These are phyloP conservation scores for Myrmophylax atrothorax DNA, from an alignment of 2,113 vertebrate species.

Conservation along the genomic window DNA sequence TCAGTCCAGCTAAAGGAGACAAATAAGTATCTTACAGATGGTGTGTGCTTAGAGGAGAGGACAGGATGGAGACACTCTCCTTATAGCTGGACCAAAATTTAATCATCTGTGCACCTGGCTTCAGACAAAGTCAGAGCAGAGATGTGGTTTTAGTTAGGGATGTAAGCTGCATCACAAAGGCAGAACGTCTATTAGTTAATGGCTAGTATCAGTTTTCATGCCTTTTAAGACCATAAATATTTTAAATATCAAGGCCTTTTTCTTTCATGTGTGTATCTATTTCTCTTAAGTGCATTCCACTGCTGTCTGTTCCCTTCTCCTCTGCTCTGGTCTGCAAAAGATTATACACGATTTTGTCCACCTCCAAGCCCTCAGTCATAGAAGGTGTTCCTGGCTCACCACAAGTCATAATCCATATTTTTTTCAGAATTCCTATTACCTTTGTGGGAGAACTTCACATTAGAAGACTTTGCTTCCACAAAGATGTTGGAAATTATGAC, in stretches of 20 bases:
- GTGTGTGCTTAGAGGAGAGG: constrained; percentile 23
- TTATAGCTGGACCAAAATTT: constrained; percentile 65
- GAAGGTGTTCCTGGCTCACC: background rate
- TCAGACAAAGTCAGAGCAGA: constrained; percentile 75
- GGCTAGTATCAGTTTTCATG: constrained; percentile 94
- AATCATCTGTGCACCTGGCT: constrained; percentile 83
- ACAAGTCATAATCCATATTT: background rate
- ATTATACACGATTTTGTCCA: constrained; percentile 68
- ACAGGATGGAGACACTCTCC: constrained; percentile 45
- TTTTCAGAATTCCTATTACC: background rate
- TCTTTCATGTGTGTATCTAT: constrained; percentile 80
- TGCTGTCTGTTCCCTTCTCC: constrained; percentile 69
- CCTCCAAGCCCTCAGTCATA: background rate
- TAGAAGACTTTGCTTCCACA: background rate
- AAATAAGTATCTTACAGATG: constrained; percentile 27
- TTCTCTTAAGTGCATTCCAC: constrained; percentile 82
- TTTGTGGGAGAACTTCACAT: background rate
- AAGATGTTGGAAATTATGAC: background rate
- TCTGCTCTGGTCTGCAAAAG: constrained; percentile 63
- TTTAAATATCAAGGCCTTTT: constrained; percentile 90
- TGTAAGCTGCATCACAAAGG: constrained; percentile 87
- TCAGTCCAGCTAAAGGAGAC: constrained; percentile 18
- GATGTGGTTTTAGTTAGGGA: constrained; percentile 93
- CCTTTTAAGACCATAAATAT: constrained; percentile 89
- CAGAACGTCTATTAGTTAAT: constrained; percentile 80